Evolutionary conservation across 2,113 vertebrate species (phyloP), one percentile per base, ranked within the genome.

Genomic region (Percina caprodes): DNA sequence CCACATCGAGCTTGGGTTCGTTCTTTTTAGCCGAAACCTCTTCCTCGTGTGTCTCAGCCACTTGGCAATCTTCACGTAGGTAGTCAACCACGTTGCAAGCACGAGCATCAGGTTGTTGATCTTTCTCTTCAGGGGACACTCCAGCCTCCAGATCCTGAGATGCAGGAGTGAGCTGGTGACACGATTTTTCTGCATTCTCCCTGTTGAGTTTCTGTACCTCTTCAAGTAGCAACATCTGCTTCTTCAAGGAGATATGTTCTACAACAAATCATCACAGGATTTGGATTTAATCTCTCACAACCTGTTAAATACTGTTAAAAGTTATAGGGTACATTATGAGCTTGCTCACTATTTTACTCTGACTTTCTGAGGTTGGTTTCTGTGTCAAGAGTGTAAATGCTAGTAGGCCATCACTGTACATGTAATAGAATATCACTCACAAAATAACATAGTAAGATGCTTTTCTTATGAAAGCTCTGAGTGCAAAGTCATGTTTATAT

Each of bases 171-270:
- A 69, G 59, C 35, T 75, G 67, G 1, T 77, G 86, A 48, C 66
- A 88, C 54, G 95, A 95, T 77, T 94, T 95, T 86, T 96, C 93
- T 0, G 81, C 45, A 84, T 98, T 97, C 91, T 97, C 95, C 82
- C 83, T 89, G 89, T 97, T 97, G 75, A 96, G 95, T 35, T 97
- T 95, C 88, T 96, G 94, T 69, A 98, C 86, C 26, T 96, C 95
- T 87, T 96, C 94, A 19, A 96, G 91, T 46, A 95, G 92, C 69
- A 91, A 87, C 4, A 79, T 88, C 45, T 96, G 94, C 46, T 89
- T 95, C 82, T 94, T 95, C 68, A 94, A 84, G 67, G 93, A 84
- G 68, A 88, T 16, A 42, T 62, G 86, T 59, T 96, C 97, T 97
- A 66, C 67, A 94, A 94, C 58, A 69, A 55, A 19, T 16, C 15